phyloP scores from a whole-genome alignment of 2,888 invertebrate genomes.

The Dusona sp. region DNA sequence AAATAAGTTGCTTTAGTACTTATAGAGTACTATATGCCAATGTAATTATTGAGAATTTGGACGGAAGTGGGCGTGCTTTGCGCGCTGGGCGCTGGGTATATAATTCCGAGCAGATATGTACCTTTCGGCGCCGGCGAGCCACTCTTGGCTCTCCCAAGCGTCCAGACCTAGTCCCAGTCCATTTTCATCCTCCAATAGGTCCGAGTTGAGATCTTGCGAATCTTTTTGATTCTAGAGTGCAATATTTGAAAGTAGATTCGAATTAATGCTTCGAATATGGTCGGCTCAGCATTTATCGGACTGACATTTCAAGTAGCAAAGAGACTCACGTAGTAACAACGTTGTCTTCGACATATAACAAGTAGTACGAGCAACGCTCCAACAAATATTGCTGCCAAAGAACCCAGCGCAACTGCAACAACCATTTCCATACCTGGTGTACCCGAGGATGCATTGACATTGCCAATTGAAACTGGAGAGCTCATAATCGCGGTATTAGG shows the following conservation, averaged over 20 bases:
- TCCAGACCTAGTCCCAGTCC: constrained; percentile 79
- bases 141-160: constrained; percentile 82
- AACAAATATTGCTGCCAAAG: constrained; percentile 89
- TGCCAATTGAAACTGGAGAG: constrained; percentile 80
- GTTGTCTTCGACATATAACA: constrained; percentile 87
- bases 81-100: background rate
- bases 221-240: constrained; percentile 80
- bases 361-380: constrained; percentile 89
- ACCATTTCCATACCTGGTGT: constrained; percentile 88
- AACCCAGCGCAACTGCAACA: constrained; percentile 89
- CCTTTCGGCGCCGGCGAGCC: constrained; percentile 82
- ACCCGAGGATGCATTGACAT: constrained; percentile 74
- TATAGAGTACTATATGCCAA: too few relatives aligned
- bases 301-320: background rate
- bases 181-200: constrained; percentile 80
- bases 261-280: background rate
- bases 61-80: background rate
- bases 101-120: constrained; percentile 56
- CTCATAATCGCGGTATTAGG: constrained; percentile 74
- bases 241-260: background rate
- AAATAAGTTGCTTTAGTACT: too few relatives aligned
- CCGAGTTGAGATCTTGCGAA: constrained; percentile 80
- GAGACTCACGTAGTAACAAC: constrained; percentile 82
- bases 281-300: background rate
- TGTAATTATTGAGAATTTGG: too few relatives aligned